Conservation (phyloP, 2,797 vertebrate species). For the Clarias fuscus region DNA sequence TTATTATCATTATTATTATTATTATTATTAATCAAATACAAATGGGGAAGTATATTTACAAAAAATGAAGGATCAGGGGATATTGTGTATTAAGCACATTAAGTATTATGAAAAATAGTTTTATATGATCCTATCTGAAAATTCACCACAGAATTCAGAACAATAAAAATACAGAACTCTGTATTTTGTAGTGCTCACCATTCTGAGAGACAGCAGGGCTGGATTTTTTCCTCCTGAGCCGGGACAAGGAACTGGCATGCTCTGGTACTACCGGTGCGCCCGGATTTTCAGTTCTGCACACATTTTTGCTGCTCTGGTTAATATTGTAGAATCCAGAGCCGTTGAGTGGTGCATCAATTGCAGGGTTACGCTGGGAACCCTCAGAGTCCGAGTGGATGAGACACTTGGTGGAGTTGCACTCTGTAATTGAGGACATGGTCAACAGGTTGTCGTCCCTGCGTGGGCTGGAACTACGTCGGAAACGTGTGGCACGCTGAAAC, state of each 20-base stretch:
- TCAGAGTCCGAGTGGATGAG: conserved; percentile 74
- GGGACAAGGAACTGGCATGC: conserved; percentile 62
- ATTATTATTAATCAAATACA: too few relatives aligned
- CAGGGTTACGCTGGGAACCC: conserved; percentile 52
- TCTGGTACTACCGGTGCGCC: conserved; percentile 59
- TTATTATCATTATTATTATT: too few relatives aligned
- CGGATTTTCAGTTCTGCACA: conserved; percentile 52
- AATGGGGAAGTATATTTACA: too few relatives aligned
- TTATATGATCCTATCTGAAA: too few relatives aligned
- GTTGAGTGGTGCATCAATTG: conserved; percentile 50
- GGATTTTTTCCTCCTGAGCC: conserved; percentile 75
- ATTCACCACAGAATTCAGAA: too few relatives aligned
- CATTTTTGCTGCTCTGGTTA: conserved; percentile 40
- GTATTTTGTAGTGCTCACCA: conserved; percentile 59
- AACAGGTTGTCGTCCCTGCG: conserved; percentile 82
- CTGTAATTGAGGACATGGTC: conserved; percentile 81
- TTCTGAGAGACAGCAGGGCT: conserved; percentile 63
- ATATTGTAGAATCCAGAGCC: conserved; percentile 46
- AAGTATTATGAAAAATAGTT: too few relatives aligned
- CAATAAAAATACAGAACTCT: neutral
- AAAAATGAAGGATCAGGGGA: too few relatives aligned
- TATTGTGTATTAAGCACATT: too few relatives aligned
- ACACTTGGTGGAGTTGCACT: conserved; percentile 84
- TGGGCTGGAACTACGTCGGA: conserved; percentile 81
- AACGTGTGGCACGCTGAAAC: conserved; percentile 83